These are phyloP conservation scores for Drosophila littoralis DNA, from an alignment of 1,140 invertebrate species.

Conservation along the genomic window DNA sequence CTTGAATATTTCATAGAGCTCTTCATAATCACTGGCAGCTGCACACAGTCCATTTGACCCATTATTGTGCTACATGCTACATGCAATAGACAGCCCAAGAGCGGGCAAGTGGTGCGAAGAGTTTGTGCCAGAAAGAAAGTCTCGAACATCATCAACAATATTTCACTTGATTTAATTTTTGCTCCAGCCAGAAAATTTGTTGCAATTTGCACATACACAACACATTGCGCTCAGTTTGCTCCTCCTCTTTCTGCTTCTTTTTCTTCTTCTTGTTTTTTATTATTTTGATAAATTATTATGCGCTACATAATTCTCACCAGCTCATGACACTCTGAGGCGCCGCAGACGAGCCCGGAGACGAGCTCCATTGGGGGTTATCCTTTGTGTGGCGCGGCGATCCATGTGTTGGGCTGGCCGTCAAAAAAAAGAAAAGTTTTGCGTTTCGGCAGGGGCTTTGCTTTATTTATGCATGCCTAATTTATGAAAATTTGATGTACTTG, in stretches of 20 bases:
- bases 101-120: not conserved
- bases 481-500: constrained; percentile 83
- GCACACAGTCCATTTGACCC: constrained; percentile 27
- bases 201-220: constrained; percentile 68
- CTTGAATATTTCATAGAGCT: constrained; percentile 17
- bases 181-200: constrained; percentile 60
- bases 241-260: not conserved
- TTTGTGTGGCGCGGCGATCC: constrained; percentile 14
- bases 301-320: constrained; percentile 79
- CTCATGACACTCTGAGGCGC: constrained; percentile 64
- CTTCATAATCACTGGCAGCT: constrained; percentile 40
- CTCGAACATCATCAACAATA: constrained; percentile 73
- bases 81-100: constrained; percentile 3
- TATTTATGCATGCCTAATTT: constrained; percentile 83
- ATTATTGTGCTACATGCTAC: constrained; percentile 32
- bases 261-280: constrained; percentile 9
- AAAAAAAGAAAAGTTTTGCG: constrained; percentile 50
- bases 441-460: constrained; percentile 37
- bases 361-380: constrained; percentile 20
- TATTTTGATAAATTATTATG: constrained; percentile 77
- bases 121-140: constrained; percentile 6
- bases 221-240: not conserved
- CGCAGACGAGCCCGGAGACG: constrained; percentile 11
- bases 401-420: constrained; percentile 47
- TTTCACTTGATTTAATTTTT: constrained; percentile 67